Evolutionary conservation across 64 coral and sea anemone species (phyloP).

Genomic region (Exaiptasia diaphana): DNA sequence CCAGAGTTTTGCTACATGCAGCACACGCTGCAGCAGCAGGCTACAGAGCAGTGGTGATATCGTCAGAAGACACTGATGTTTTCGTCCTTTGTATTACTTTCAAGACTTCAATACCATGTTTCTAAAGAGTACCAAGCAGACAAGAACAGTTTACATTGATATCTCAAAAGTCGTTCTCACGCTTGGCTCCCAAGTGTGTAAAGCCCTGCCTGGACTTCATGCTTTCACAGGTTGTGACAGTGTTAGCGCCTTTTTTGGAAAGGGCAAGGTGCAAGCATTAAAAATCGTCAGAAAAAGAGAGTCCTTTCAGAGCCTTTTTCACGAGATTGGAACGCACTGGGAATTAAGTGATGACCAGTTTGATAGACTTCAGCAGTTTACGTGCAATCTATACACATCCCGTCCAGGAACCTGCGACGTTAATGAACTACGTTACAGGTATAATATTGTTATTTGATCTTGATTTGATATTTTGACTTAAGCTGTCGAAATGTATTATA

Average conservation of each 20-base stretch:
- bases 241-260: slow-evolving; percentile 19
- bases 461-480: neutral
- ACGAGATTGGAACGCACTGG: slow-evolving; percentile 28
- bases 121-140: neutral
- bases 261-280: slow-evolving; percentile 5
- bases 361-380: neutral
- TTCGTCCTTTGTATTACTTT: neutral
- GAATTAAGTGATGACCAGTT: neutral
- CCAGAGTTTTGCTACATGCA: slow-evolving; percentile 10
- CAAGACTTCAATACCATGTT: slow-evolving; percentile 10
- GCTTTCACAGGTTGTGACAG: slow-evolving; percentile 40
- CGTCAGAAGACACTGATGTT: neutral
- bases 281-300: neutral
- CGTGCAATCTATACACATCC: slow-evolving; percentile 7
- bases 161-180: slow-evolving; percentile 1
- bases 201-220: slow-evolving; percentile 14
- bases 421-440: slow-evolving; percentile 13
- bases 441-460: neutral
- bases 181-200: neutral
- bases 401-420: neutral
- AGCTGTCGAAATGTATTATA: neutral
- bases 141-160: slow-evolving; percentile 16
- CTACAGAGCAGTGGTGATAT: neutral
- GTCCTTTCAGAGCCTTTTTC: neutral
- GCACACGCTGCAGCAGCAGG: slow-evolving; percentile 6